phyloP scores from a whole-genome alignment of 2,797 vertebrate species.

The Myotis myotis region DNA sequence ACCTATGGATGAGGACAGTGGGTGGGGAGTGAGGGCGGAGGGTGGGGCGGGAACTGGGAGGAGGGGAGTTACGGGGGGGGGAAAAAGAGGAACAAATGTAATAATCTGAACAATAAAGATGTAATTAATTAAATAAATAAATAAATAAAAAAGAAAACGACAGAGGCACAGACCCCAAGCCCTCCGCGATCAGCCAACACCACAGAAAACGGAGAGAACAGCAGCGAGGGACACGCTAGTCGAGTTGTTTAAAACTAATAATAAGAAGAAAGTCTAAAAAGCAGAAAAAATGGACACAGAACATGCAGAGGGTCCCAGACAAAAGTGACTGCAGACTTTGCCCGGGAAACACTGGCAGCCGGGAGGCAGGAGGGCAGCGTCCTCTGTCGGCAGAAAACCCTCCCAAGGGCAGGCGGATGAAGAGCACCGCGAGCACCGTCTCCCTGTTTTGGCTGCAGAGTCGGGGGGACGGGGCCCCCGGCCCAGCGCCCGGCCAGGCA shows the following conservation, averaged over 20 bases:
- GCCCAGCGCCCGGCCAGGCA: not conserved
- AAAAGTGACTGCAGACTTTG: fast-evolving
- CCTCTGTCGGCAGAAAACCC: not conserved
- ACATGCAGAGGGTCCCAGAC: fast-evolving
- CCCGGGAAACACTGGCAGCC: fast-evolving
- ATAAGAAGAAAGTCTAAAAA: fast-evolving
- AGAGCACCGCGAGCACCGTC: fast-evolving
- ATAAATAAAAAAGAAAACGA: too few relatives aligned
- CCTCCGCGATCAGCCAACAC: not conserved
- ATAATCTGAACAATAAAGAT: too few relatives aligned
- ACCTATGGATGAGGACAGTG: too few relatives aligned
- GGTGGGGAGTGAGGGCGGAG: too few relatives aligned
- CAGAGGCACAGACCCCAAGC: not conserved
- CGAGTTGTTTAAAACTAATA: fast-evolving
- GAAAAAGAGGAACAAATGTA: too few relatives aligned
- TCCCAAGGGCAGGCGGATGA: not conserved
- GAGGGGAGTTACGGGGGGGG: too few relatives aligned
- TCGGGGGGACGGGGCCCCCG: fast-evolving
- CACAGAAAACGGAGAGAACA: not conserved
- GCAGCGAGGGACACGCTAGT: fast-evolving
- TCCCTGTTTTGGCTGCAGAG: fast-evolving
- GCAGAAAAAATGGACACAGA: fast-evolving
- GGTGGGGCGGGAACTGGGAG: too few relatives aligned
- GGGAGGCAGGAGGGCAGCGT: fast-evolving
- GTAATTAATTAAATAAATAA: too few relatives aligned